These are phyloP conservation scores for Anolis carolinensis DNA, from an alignment of 2,113 vertebrate species.

Conservation along the genomic window DNA sequence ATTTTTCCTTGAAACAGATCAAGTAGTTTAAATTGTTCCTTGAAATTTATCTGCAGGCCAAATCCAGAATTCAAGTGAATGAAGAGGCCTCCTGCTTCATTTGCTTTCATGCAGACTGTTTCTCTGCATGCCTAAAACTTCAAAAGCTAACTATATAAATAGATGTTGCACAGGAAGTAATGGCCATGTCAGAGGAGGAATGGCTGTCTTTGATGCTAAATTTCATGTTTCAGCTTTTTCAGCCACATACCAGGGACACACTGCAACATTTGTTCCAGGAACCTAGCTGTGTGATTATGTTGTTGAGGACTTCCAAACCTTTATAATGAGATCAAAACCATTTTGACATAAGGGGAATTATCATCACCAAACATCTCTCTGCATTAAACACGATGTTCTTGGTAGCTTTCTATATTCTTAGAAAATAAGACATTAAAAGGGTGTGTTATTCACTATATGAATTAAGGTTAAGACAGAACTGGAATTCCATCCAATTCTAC, in stretches of 20 bases:
- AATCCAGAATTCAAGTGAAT: not conserved
- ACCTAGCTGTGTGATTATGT: not conserved
- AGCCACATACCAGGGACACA: not conserved
- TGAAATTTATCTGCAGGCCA: not conserved
- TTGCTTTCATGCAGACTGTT: not conserved
- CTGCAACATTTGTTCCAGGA: not conserved
- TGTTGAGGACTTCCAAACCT: not conserved
- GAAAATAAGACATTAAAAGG: conserved; percentile 34
- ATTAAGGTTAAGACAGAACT: conserved; percentile 53
- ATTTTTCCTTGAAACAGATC: not conserved
- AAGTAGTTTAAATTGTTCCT: too few species aligned
- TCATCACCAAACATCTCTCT: not conserved
- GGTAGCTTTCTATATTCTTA: conserved; percentile 20
- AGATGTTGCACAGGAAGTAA: not conserved
- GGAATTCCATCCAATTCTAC: conserved; percentile 51
- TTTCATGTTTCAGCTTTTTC: not conserved
- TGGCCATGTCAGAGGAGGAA: not conserved
- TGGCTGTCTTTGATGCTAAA: not conserved
- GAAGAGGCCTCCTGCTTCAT: not conserved
- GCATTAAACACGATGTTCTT: not conserved
- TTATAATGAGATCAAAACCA: not conserved
- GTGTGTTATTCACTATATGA: conserved; percentile 37
- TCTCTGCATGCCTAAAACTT: not conserved
- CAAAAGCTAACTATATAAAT: not conserved
- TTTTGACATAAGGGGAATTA: not conserved